Evolutionary conservation across 2,113 vertebrate genomes (phyloP), one percentile per base, ranked within the genome.

Genomic region (Neoarius graeffei): DNA sequence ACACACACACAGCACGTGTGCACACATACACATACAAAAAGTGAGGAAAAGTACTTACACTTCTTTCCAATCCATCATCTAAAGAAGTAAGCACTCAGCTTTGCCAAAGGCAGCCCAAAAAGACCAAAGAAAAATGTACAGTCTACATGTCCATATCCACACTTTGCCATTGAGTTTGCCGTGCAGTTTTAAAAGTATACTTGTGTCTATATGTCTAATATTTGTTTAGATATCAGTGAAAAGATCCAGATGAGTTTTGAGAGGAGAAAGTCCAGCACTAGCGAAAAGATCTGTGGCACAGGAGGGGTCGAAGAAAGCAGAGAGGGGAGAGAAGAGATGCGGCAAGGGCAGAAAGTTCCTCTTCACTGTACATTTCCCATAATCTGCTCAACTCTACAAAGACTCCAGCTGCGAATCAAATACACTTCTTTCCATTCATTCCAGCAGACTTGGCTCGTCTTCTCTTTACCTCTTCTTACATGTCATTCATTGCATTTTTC

Each of bases 61-160:
- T 93, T 96, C 95, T 94, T 95, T 96, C 95, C 95, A 96, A 94
- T 96, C 96, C 96, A 96, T 96, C 92, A 93, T 95, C 94, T 95
- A 94, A 89, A 90, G 89, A 93, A 88, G 42, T 57, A 27, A 57
- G 60, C 20, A 23, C 71, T 89, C 79, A 88, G 88, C 93, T 93
- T 94, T 93, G 93, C 95, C 92, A 92, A 84, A 92, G 93, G 91
- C 92, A 91, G 88, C 91, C 90, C 91, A 92, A 91, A 91, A 81
- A 90, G 92, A 92, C 69, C 69, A 91, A 96, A 91, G 92, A 92
- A 89, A 90, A 95, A 92, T 92, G 93, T 93, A 90, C 54, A 50
- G 90, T 93, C 93, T 93, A 91, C 91, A 89, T 92, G 92, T 88
- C 88, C 80, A 81, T 89, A 86, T 92, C 89, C 92, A 74, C 89